phyloP scores from a whole-genome alignment of 1,140 invertebrate genomes.

The Zophobas morio region DNA sequence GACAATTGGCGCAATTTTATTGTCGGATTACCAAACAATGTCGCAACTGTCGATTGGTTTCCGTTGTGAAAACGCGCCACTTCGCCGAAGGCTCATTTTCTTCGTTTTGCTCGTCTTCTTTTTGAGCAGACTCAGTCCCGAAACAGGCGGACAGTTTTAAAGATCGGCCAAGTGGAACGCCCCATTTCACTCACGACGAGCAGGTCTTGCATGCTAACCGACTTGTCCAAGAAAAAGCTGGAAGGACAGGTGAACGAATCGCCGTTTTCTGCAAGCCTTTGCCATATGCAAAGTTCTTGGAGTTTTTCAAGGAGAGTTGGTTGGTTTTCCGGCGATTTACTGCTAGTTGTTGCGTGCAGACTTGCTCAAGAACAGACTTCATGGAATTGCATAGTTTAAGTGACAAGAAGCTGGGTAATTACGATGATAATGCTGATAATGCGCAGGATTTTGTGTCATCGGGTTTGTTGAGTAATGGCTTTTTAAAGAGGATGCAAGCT shows the following conservation, averaged over 20 bases:
- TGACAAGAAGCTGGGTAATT: too few relatives aligned
- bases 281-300: too few relatives aligned
- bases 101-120: background rate
- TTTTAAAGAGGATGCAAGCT: too few relatives aligned
- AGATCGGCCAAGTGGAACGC: constrained; percentile 31
- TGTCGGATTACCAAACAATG: constrained; percentile 12
- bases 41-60: background rate
- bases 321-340: too few relatives aligned
- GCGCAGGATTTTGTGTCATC: too few relatives aligned
- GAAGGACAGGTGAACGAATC: background rate
- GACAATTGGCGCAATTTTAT: constrained; percentile 27
- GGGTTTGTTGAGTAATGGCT: too few relatives aligned
- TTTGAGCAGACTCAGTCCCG: background rate
- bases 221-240: constrained; percentile 15
- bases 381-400: too few relatives aligned
- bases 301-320: too few relatives aligned
- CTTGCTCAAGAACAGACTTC: too few relatives aligned
- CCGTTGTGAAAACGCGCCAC: background rate
- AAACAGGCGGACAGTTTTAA: constrained; percentile 10
- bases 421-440: too few relatives aligned
- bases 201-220: constrained; percentile 26
- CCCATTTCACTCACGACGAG: constrained; percentile 39
- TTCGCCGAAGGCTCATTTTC: background rate
- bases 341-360: too few relatives aligned
- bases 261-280: too few relatives aligned